phyloP scores from a whole-genome alignment of 2,113 vertebrate genomes.

The Benitochromis conjunctus region DNA sequence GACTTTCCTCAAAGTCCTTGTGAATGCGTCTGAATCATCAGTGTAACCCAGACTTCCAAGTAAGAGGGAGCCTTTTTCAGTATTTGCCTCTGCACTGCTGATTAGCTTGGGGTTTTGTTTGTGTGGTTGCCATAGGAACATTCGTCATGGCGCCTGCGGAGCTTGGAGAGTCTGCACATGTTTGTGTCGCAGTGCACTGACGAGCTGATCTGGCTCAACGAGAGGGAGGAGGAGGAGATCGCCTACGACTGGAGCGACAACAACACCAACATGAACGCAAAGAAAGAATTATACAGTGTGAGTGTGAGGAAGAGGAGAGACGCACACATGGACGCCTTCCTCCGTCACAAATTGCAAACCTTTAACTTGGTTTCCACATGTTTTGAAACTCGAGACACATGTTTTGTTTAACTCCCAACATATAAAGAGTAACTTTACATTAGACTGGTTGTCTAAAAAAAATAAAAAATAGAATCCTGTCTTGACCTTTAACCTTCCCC shows the following conservation, averaged over 20 bases:
- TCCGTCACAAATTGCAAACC: neutral
- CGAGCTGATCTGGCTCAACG: slow-evolving; percentile 97
- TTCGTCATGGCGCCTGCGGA: slow-evolving; percentile 88
- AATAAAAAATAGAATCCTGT: neutral
- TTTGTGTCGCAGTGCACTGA: slow-evolving; percentile 90
- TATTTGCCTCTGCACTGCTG: neutral
- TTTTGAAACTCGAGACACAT: neutral
- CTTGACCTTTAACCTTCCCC: neutral
- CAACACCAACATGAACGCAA: slow-evolving; percentile 85
- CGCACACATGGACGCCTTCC: neutral
- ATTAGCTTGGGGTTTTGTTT: slow-evolving; percentile 35
- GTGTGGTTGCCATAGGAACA: slow-evolving; percentile 81
- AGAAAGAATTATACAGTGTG: slow-evolving; percentile 87
- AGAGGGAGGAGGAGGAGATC: slow-evolving; percentile 96
- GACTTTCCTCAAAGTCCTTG: neutral
- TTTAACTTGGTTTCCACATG: neutral
- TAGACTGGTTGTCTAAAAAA: neutral
- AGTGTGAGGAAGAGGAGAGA: slow-evolving; percentile 44
- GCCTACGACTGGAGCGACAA: slow-evolving; percentile 95
- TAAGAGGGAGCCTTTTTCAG: neutral
- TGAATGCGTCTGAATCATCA: neutral
- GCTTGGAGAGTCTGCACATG: slow-evolving; percentile 87
- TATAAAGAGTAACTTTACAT: neutral
- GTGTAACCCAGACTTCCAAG: neutral
- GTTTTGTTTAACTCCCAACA: neutral